Evolutionary conservation across 2,113 vertebrate genomes (phyloP).

Genomic region (Naja naja): DNA sequence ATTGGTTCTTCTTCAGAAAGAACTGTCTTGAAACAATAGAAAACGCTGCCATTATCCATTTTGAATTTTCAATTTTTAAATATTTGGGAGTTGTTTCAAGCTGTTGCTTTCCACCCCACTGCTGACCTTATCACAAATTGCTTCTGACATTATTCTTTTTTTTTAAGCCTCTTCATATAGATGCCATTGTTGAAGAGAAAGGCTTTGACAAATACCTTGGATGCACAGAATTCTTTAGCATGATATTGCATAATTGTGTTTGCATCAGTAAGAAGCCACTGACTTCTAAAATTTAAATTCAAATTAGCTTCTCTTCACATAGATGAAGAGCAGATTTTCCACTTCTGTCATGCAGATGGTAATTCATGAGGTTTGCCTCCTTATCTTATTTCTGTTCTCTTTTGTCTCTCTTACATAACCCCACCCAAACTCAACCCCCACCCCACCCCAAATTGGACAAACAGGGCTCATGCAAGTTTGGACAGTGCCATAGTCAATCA

Average conservation of each 20-base stretch:
- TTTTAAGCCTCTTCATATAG: neutral
- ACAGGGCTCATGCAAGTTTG: neutral
- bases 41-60: neutral
- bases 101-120: neutral
- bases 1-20: neutral
- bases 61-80: neutral
- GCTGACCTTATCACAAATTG: neutral
- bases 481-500: neutral
- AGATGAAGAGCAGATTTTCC: neutral
- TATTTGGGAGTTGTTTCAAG: neutral
- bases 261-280: neutral
- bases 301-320: neutral
- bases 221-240: neutral
- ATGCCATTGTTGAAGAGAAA: neutral
- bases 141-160: neutral
- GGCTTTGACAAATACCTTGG: neutral
- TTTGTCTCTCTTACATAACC: neutral
- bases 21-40: neutral
- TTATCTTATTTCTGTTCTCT: neutral
- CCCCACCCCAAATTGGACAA: neutral
- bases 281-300: neutral
- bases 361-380: neutral
- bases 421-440: neutral
- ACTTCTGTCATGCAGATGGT: neutral
- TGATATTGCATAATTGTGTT: neutral